Conservation (phyloP, 2,888 invertebrate species). For the Xanthia togata region DNA sequence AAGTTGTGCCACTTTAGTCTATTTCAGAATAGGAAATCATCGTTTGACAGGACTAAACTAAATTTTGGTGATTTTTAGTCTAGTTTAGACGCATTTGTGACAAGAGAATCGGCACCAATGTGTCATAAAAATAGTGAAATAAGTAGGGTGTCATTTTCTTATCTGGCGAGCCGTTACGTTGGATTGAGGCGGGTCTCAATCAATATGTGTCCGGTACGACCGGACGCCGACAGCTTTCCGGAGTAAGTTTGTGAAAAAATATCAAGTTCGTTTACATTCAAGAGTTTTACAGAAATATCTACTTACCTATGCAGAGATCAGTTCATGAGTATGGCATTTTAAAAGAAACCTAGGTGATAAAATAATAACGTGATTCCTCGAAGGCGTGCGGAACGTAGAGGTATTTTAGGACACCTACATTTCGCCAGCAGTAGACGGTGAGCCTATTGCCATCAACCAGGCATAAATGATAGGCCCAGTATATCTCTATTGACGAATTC, state of each 20-base stretch:
- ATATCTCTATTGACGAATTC: neutral
- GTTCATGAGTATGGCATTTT: neutral
- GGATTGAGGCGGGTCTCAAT: slow-evolving; percentile 52
- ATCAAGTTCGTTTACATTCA: slow-evolving; percentile 3
- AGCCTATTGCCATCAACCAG: neutral
- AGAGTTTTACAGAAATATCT: neutral
- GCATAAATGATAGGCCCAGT: neutral
- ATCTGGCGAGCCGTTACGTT: slow-evolving; percentile 20
- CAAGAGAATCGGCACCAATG: too few relatives aligned
- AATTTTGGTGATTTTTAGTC: too few relatives aligned
- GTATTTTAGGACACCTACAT: too few relatives aligned
- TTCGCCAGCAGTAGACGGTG: too few relatives aligned
- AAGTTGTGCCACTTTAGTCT: too few relatives aligned
- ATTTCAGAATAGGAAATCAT: too few relatives aligned
- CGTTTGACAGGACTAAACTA: too few relatives aligned
- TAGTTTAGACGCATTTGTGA: too few relatives aligned
- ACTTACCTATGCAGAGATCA: neutral
- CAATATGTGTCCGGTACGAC: slow-evolving; percentile 41
- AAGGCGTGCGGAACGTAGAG: too few relatives aligned
- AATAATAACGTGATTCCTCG: neutral
- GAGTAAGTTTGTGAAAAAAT: slow-evolving; percentile 3
- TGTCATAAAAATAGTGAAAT: slow-evolving; percentile 24
- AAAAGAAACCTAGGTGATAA: neutral
- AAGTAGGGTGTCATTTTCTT: slow-evolving; percentile 42
- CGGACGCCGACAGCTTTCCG: slow-evolving; percentile 1